Base-by-base conservation (phyloP, 2,888 invertebrate genomes). In the Steinernema scapterisci region DNA sequence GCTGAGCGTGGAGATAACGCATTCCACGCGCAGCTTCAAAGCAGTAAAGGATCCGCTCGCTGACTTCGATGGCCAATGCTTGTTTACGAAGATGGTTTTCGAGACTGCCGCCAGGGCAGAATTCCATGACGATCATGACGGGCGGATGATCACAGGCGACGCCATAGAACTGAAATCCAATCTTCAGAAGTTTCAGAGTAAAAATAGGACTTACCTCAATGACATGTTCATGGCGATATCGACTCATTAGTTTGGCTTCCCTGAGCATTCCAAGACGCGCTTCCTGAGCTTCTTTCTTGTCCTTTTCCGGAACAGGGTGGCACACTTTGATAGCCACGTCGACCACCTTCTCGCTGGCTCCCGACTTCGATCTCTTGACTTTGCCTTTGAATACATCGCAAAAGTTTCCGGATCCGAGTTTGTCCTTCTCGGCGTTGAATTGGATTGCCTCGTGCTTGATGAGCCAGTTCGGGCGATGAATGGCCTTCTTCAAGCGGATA, bases 51-150 rank as follows among this genome's bases (percentile, higher is more conserved):
- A 75, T 19, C 19, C 75, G 74, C 56, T 78, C 78, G 31, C 48
- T 27, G n/a, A 63, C 21, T 11, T 27, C 51, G 56, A 75, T 74
- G 16, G 19, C 16, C 52, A 31, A 9, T 63, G 31, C 63, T 31
- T 63, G 70, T 9, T 51, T 70, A 2, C 54, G 51, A 0, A 85
- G 75, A 73, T 84, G 83, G 6, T 74, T 70, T n/a, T 80, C 78
- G 19, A 85, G 75, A 11, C 73, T 75, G 2, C 83, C 84, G 9
- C 84, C 84, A 0, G 81, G 78, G 63, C 96, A 96, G 78, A 95
- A 91, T 90, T 97, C 97, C 97, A 97, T 97, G 45, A 97, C 95
- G 86, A 97, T 96, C 95, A 97, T 96, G 75, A 97, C 95, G 0
- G 97, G 97, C 86, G 96, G 95, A 87, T 95, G 94, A 89, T 96